Percentiles rank a stretch among this genome's conserved stretches.
These are phyloP conservation scores for Neoaliturus tenellus DNA, from an alignment of 2,888 invertebrate genomes.

Conservation along the genomic window DNA sequence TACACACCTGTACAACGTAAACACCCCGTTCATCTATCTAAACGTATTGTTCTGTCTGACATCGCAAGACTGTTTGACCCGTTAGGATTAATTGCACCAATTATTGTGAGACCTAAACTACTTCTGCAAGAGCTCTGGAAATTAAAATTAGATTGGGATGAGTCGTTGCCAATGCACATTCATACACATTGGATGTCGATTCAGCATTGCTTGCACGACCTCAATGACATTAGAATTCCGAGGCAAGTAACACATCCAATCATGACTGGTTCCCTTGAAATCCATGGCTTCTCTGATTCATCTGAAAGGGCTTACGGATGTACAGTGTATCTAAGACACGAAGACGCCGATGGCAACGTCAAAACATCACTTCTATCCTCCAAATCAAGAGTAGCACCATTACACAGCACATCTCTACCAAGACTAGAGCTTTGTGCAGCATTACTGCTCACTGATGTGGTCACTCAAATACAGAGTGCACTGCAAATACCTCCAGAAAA, in stretches of 20 bases:
- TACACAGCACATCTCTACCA: conserved; percentile 23
- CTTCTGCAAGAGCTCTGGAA: conserved; percentile 50
- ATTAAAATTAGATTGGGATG: conserved; percentile 48
- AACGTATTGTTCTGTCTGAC: neutral
- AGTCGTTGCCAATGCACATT: conserved; percentile 1
- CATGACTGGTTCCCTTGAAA: neutral
- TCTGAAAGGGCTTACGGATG: conserved; percentile 26
- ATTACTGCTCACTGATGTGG: neutral
- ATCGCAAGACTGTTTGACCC: conserved; percentile 18
- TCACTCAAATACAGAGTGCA: neutral
- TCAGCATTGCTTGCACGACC: neutral
- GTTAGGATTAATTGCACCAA: conserved; percentile 12
- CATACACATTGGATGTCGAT: neutral
- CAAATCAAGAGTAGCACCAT: conserved; percentile 16
- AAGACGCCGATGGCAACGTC: conserved; percentile 10
- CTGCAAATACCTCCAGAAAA: neutral
- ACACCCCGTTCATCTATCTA: neutral
- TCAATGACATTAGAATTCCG: neutral
- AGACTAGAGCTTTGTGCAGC: conserved; percentile 24
- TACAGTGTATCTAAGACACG: conserved; percentile 1
- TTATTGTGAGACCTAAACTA: conserved; percentile 40
- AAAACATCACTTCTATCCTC: neutral
- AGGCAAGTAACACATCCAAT: conserved; percentile 13
- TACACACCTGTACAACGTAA: neutral
- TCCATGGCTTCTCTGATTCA: conserved; percentile 18